These are phyloP conservation scores for Drosophila emarginata DNA, from an alignment of 2,888 invertebrate species.

Conservation along the genomic window DNA sequence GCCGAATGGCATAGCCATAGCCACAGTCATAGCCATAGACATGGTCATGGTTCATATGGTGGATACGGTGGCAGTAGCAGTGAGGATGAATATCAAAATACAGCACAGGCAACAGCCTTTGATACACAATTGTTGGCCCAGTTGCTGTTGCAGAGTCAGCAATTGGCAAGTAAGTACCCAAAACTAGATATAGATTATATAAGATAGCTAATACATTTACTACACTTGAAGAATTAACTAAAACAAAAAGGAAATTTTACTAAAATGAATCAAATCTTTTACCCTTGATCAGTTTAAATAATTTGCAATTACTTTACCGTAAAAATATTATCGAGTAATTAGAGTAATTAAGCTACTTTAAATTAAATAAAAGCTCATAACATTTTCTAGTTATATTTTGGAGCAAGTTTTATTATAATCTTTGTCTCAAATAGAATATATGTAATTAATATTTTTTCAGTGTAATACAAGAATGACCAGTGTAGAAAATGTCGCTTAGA, in stretches of 20 bases:
- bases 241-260: neutral
- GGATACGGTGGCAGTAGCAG: constrained; percentile 82
- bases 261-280: too few species aligned
- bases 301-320: too few species aligned
- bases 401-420: too few species aligned
- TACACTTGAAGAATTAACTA: neutral
- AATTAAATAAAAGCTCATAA: too few species aligned
- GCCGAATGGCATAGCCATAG: constrained; percentile 84
- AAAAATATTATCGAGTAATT: too few species aligned
- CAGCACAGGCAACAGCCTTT: constrained; percentile 81
- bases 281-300: too few species aligned
- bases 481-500: neutral
- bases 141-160: constrained; percentile 85
- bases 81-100: constrained; percentile 84
- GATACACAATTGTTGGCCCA: constrained; percentile 85
- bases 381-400: too few species aligned
- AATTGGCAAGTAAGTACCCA: constrained; percentile 84
- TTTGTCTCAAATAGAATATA: too few species aligned
- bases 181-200: constrained; percentile 10
- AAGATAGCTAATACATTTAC: constrained; percentile 5
- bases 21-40: constrained; percentile 82
- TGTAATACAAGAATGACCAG: too few species aligned
- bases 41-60: constrained; percentile 77
- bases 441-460: too few species aligned
- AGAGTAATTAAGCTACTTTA: too few species aligned